These are phyloP conservation scores for Capitulum mitella DNA, from an alignment of 2,888 invertebrate species.

Conservation along the genomic window DNA sequence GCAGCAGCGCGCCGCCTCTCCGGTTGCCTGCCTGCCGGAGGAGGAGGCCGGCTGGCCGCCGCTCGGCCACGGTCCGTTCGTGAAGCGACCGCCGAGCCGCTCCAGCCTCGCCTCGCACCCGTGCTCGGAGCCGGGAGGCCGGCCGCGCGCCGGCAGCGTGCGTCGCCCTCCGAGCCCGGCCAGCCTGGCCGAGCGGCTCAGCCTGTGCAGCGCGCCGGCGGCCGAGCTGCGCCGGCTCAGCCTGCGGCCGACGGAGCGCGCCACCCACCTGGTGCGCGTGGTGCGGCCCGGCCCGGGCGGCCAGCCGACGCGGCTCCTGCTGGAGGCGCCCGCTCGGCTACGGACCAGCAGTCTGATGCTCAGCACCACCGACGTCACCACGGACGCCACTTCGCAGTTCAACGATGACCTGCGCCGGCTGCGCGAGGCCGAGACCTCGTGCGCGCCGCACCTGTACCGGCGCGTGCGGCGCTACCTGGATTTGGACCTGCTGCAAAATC, in stretches of 20 bases:
- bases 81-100: neutral
- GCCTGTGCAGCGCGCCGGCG: conserved; percentile 10
- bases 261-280: neutral
- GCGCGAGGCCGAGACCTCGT: neutral
- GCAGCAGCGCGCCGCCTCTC: too few species aligned
- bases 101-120: neutral
- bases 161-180: neutral
- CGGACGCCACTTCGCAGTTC: conserved; percentile 58
- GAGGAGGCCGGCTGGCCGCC: neutral
- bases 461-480: conserved; percentile 51
- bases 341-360: conserved; percentile 63
- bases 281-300: conserved; percentile 5
- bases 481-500: conserved; percentile 58
- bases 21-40: too few species aligned
- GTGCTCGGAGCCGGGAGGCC: too few species aligned
- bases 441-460: conserved; percentile 8
- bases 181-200: neutral
- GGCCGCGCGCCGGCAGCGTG: too few species aligned
- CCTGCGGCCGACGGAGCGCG: neutral
- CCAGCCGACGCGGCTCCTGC: neutral
- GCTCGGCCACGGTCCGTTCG: too few species aligned
- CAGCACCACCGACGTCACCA: conserved; percentile 65
- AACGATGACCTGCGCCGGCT: conserved; percentile 14
- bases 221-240: neutral
- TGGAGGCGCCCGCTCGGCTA: conserved; percentile 42